Percentiles rank a stretch among this genome's conserved stretches.
Conservation (phyloP, 2,113 vertebrate species). For the Bos indicus region DNA sequence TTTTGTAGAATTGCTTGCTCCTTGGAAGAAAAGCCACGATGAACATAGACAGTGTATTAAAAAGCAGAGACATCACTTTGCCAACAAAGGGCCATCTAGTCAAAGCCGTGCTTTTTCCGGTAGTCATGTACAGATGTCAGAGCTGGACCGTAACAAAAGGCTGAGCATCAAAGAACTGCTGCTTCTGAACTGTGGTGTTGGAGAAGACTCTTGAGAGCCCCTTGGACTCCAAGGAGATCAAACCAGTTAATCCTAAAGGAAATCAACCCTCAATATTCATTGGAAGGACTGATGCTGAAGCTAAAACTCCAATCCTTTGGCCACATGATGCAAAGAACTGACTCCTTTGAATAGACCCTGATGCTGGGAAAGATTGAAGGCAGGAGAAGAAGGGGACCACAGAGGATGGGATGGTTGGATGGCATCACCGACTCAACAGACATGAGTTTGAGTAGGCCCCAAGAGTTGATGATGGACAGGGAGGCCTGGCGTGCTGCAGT, state of each 20-base stretch:
- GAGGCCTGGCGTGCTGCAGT: not conserved
- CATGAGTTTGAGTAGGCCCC: not conserved
- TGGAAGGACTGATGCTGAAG: not conserved
- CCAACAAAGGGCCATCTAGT: not conserved
- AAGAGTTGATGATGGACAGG: not conserved
- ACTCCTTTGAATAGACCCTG: not conserved
- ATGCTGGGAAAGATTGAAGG: not conserved
- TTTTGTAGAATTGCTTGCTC: not conserved
- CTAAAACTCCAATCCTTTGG: not conserved
- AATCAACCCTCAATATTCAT: not conserved
- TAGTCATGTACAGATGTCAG: not conserved
- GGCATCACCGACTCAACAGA: not conserved
- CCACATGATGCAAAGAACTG: not conserved
- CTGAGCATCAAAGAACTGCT: not conserved
- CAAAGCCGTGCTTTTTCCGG: not conserved
- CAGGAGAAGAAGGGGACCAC: rapidly evolving
- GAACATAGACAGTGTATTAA: not conserved
- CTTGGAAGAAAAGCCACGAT: not conserved
- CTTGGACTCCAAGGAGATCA: not conserved
- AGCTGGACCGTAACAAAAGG: not conserved
- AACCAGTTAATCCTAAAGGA: not conserved
- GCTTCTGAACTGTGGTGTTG: not conserved
- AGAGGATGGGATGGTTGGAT: not conserved
- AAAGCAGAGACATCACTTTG: not conserved
- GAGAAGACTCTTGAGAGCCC: not conserved